Evolutionary conservation across 2,797 vertebrate genomes (phyloP).

Genomic region (Acanthopagrus latus): DNA sequence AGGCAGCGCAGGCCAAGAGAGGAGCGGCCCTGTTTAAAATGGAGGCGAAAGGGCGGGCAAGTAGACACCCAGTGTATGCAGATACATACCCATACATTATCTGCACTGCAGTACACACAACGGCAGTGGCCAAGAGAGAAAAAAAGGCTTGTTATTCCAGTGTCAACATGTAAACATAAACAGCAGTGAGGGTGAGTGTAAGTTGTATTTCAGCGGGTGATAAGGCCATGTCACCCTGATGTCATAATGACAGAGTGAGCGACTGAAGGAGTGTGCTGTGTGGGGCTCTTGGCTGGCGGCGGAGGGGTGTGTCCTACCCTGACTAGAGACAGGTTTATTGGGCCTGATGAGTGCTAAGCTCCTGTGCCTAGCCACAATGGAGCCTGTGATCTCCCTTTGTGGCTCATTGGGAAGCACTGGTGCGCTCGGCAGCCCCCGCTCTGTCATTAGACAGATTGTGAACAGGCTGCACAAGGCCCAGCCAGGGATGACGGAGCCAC

Average conservation of each 20-base stretch:
- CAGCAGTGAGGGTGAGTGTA: conserved; percentile 50
- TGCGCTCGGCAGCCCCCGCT: conserved; percentile 94
- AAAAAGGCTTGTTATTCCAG: conserved; percentile 67
- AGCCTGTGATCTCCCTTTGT: conserved; percentile 97
- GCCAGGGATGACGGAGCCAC: conserved; percentile 96
- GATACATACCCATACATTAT: conserved; percentile 83
- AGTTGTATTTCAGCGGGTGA: conserved; percentile 65
- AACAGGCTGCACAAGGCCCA: conserved; percentile 97
- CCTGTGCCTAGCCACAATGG: conserved; percentile 93
- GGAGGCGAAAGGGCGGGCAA: conserved; percentile 83
- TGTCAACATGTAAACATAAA: conserved; percentile 74
- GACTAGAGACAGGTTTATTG: conserved; percentile 91
- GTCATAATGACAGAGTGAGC: conserved; percentile 81
- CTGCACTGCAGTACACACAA: conserved; percentile 65
- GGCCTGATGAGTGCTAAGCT: conserved; percentile 95
- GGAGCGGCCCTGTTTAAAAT: conserved; percentile 79
- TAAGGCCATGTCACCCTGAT: conserved; percentile 79
- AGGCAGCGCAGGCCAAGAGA: conserved; percentile 80
- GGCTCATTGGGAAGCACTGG: conserved; percentile 97
- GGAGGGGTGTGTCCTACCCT: conserved; percentile 86
- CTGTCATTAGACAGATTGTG: conserved; percentile 98
- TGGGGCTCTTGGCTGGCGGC: conserved; percentile 73
- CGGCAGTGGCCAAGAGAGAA: conserved; percentile 60
- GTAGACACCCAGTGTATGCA: conserved; percentile 80
- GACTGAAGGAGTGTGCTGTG: conserved; percentile 75